Evolutionary conservation across 2,113 vertebrate genomes (phyloP), one percentile per base, ranked within the genome.

Genomic region (Burhinus bistriatus): DNA sequence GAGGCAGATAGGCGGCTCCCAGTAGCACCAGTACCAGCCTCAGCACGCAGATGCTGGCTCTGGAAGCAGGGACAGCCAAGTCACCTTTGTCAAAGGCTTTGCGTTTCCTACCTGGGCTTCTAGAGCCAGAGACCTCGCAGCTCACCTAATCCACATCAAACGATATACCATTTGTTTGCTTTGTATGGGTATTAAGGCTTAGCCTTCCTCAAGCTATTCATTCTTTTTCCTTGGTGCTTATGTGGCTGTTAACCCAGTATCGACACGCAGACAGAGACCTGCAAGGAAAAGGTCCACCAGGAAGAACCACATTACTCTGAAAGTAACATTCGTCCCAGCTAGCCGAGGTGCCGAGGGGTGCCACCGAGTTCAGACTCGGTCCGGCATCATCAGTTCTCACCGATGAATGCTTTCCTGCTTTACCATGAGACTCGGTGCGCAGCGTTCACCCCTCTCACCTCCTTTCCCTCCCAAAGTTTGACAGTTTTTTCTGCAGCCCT

Each of bases 351-450:
- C 29, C 2, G 1, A 77, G 64, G 26, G 52, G 27, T 15, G 34
- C 44, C 0, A 0, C 51, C 0, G 7, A 26, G 52, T 5, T 16
- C 55, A 25, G 72, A 18, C 42, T 16, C 22, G 0, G 82, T 5
- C 69, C 70, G 7, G 36, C 14, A 47, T 3, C 71, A 32, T 18
- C 85, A 66, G 23, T 19, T 49, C 40, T 58, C 84, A 4, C 45
- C 5, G 21, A 38, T 4, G 7, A 77, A 29, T 4, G 20, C 40
- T 8, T 19, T n/a, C 91, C 54, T 4, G 3, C 34, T 27, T 1
- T 4, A 11, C 79, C 1, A 0, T 12, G 54, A 77, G 54, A 44
- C 3, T 25, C 2, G 0, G 34, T 12, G 3, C 6, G 8, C 1
- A 38, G 51, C 4, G 2, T 16, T 58, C 69, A 7, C 1, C 21